Percentiles rank a stretch among this genome's conserved stretches.
These are phyloP conservation scores for Aricia artaxerxes DNA, from an alignment of 2,888 invertebrate genomes.

Conservation along the genomic window DNA sequence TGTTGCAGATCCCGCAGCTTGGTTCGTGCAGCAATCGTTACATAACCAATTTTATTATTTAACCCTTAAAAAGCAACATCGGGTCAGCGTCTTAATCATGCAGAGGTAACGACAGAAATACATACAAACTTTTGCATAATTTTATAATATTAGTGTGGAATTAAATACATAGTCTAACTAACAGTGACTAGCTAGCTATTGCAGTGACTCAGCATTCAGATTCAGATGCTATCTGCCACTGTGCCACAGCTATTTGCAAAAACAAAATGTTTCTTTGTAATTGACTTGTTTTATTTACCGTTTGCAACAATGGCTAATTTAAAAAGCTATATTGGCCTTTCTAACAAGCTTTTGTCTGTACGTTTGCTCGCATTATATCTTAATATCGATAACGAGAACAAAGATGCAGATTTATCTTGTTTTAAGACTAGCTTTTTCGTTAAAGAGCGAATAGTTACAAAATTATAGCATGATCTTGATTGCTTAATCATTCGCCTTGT, in stretches of 20 bases:
- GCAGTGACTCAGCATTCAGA: conserved; percentile 35
- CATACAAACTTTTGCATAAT: no score
- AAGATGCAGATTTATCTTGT: not conserved
- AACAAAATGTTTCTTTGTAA: not conserved
- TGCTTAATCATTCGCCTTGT: not conserved
- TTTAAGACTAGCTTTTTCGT: not conserved
- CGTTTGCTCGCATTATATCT: not conserved
- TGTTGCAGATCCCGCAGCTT: no score
- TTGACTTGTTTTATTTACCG: not conserved
- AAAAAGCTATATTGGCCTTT: not conserved
- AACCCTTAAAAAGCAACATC: no score
- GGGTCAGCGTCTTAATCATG: no score
- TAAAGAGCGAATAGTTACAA: not conserved
- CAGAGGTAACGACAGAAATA: no score
- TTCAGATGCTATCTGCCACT: not conserved
- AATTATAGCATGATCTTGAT: not conserved
- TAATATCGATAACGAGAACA: not conserved
- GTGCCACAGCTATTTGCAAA: not conserved
- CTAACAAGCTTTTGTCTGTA: not conserved
- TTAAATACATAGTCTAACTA: not conserved
- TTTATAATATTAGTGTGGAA: no score
- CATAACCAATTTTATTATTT: no score
- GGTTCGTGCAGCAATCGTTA: no score
- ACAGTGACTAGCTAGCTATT: not conserved
- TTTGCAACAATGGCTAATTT: not conserved